Conservation (phyloP, 2,888 invertebrate genomes). For the Drosophila maculinotata region DNA sequence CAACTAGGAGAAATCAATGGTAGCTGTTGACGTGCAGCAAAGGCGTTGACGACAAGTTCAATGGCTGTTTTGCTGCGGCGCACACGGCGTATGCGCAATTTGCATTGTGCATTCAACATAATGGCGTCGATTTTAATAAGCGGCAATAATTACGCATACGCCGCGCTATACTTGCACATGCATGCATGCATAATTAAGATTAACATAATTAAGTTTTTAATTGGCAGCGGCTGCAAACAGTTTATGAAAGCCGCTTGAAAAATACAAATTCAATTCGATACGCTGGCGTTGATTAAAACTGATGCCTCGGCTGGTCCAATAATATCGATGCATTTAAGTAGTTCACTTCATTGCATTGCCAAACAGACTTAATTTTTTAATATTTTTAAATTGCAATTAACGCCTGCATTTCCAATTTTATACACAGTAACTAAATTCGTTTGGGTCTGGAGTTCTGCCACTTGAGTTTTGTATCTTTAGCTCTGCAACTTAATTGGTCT, state of each 20-base stretch:
- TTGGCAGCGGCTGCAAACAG: conserved; percentile 20
- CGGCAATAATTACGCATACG: conserved; percentile 59
- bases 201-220: conserved; percentile 51
- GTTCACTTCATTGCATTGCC: not conserved
- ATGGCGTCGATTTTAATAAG: conserved; percentile 49
- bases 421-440: not conserved
- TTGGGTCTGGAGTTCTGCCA: too few relatives aligned
- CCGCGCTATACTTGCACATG: conserved; percentile 37
- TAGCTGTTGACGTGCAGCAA: conserved; percentile 32
- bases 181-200: conserved; percentile 58
- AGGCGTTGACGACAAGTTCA: conserved; percentile 67
- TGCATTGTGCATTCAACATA: conserved; percentile 61
- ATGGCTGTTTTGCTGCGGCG: conserved; percentile 49
- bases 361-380: conserved; percentile 3
- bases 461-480: too few relatives aligned
- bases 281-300: conserved; percentile 26
- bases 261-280: conserved; percentile 28
- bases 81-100: conserved; percentile 61
- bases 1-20: conserved; percentile 4
- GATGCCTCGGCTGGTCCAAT: conserved; percentile 20
- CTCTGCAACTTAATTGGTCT: conserved; percentile 13
- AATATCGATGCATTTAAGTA: conserved; percentile 31
- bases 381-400: not conserved
- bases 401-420: not conserved
- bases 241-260: conserved; percentile 21